These are phyloP conservation scores for Aplysia californica DNA, from an alignment of 1,140 invertebrate genomes.

Conservation along the genomic window DNA sequence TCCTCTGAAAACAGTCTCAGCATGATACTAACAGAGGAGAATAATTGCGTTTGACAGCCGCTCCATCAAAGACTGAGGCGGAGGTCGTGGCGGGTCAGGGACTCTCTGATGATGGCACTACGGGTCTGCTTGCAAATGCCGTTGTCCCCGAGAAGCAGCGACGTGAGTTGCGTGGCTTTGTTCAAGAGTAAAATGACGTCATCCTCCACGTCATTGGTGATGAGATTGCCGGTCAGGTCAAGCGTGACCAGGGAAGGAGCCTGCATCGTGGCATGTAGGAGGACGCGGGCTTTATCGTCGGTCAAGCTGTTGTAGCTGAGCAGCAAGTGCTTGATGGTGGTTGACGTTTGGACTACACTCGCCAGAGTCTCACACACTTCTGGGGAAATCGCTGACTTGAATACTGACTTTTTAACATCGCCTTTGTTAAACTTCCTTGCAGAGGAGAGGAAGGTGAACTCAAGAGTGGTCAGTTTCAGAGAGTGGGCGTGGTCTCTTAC, in stretches of 20 bases:
- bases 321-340: slow-evolving; percentile 22
- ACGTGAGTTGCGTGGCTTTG: neutral
- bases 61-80: slow-evolving; percentile 36
- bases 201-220: slow-evolving; percentile 30
- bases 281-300: slow-evolving; percentile 23
- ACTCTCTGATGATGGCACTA: slow-evolving; percentile 28
- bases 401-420: slow-evolving; percentile 29
- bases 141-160: slow-evolving; percentile 36
- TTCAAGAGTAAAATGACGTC: slow-evolving; percentile 27
- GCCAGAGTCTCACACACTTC: slow-evolving; percentile 22
- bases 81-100: slow-evolving; percentile 23
- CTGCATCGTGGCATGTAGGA: slow-evolving; percentile 15
- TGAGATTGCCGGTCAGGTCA: slow-evolving; percentile 40
- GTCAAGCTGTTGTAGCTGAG: slow-evolving; percentile 36
- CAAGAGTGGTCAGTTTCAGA: slow-evolving; percentile 15
- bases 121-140: slow-evolving; percentile 24
- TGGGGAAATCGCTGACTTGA: slow-evolving; percentile 25
- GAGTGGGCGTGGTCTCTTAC: neutral
- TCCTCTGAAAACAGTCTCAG: too few species aligned
- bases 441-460: slow-evolving; percentile 35
- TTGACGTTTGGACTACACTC: slow-evolving; percentile 19
- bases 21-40: too few species aligned
- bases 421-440: slow-evolving; percentile 28
- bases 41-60: too few species aligned
- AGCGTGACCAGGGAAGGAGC: slow-evolving; percentile 28